Conservation (phyloP, 2,113 vertebrate genomes). For the Oxyruncus cristatus region DNA sequence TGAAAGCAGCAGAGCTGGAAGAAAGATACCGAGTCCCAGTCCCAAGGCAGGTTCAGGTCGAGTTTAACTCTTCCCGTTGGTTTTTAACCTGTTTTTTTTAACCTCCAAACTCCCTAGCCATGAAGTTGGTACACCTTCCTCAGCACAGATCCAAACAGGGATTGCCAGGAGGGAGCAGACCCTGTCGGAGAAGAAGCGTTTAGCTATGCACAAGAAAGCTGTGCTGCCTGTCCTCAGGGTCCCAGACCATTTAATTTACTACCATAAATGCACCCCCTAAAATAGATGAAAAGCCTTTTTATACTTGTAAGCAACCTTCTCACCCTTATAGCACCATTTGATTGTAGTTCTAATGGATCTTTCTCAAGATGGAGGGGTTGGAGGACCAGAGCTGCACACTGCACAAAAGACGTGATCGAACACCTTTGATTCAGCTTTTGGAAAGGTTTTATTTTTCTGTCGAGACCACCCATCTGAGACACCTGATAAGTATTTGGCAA, state of each 20-base stretch:
- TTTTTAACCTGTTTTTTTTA: neutral
- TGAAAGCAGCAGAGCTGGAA: neutral
- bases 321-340: neutral
- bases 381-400: neutral
- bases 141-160: neutral
- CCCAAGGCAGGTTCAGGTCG: neutral
- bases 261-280: neutral
- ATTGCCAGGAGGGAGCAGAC: neutral
- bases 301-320: neutral
- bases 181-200: neutral
- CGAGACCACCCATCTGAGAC: neutral
- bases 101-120: neutral
- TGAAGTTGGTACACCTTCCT: neutral
- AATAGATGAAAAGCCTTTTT: neutral
- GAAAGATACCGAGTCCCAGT: neutral
- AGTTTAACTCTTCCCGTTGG: neutral
- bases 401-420: neutral
- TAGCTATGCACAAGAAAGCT: neutral
- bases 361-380: neutral
- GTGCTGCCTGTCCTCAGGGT: neutral
- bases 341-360: neutral
- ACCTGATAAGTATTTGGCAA: neutral
- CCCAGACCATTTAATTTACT: neutral
- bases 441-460: neutral
- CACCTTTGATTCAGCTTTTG: neutral